Conservation (phyloP, 2,888 invertebrate genomes). For the Calliopum simillimum region DNA sequence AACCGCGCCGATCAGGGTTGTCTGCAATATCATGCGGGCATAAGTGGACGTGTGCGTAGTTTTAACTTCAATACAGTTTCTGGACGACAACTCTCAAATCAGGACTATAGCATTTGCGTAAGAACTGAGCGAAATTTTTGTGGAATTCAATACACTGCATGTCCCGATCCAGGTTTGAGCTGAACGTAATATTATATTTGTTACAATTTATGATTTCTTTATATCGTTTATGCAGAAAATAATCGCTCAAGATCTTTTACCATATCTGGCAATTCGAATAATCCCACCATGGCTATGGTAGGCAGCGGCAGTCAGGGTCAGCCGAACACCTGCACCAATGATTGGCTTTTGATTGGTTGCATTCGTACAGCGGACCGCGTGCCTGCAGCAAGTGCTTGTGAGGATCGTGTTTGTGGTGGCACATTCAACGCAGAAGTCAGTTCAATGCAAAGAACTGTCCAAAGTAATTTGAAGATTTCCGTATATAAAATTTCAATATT, state of each 20-base stretch:
- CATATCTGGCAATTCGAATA: conserved; percentile 81
- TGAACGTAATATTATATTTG: not conserved
- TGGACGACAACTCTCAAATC: conserved; percentile 86
- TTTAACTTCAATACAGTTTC: conserved; percentile 84
- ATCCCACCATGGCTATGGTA: conserved; percentile 77
- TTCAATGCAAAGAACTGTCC: conserved; percentile 75
- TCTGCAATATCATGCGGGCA: conserved; percentile 70
- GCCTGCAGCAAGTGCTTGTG: conserved; percentile 74
- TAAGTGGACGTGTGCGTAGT: conserved; percentile 83
- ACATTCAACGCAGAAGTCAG: conserved; percentile 81
- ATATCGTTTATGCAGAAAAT: conserved; percentile 69
- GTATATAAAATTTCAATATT: not conserved
- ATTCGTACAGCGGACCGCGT: conserved; percentile 69
- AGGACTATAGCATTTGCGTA: conserved; percentile 89
- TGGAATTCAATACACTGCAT: conserved; percentile 84
- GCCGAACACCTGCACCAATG: conserved; percentile 78
- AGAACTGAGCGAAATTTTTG: conserved; percentile 88
- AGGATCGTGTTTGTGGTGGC: conserved; percentile 86
- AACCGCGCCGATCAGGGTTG: conserved; percentile 71
- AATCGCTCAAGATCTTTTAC: conserved; percentile 81
- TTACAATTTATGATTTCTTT: not conserved
- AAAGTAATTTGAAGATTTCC: conserved; percentile 72
- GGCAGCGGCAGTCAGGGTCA: conserved; percentile 75
- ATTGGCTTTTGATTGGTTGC: conserved; percentile 86
- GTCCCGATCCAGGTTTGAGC: conserved; percentile 73